Conservation (phyloP, 2,797 vertebrate genomes). For the Morelia viridis region DNA sequence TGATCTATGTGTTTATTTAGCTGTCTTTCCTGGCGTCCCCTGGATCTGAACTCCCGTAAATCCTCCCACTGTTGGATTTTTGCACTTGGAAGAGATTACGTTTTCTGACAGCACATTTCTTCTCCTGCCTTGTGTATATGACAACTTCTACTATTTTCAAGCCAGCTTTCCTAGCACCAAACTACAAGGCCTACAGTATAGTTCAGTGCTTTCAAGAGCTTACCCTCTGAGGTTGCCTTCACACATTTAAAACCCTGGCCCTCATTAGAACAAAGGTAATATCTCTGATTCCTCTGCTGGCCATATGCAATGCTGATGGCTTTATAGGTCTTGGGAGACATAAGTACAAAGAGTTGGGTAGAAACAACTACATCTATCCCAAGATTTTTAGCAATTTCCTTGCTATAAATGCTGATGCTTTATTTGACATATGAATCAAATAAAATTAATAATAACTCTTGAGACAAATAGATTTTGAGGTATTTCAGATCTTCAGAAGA, state of each 20-base stretch:
- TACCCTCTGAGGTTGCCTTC: neutral
- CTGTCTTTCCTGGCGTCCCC: conserved; percentile 69
- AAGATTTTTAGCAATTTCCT: neutral
- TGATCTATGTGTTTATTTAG: conserved; percentile 77
- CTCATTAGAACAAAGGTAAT: neutral
- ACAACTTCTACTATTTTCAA: conserved; percentile 42
- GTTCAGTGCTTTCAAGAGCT: neutral
- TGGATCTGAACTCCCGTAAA: conserved; percentile 72
- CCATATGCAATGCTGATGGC: neutral
- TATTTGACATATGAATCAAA: neutral
- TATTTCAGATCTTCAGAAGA: neutral
- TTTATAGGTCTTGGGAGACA: neutral
- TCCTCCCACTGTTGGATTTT: conserved; percentile 72
- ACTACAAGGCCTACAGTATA: conserved; percentile 13
- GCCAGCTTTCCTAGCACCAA: conserved; percentile 47
- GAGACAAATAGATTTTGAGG: neutral
- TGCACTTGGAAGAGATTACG: conserved; percentile 69
- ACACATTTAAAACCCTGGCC: neutral
- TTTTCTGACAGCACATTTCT: conserved; percentile 71
- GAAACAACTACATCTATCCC: neutral
- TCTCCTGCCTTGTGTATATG: conserved; percentile 39
- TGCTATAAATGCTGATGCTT: neutral
- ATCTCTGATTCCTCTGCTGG: neutral
- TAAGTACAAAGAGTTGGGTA: neutral
- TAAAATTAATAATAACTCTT: neutral